Conservation (phyloP, 1,140 invertebrate genomes). For the Olivierus martensii region DNA sequence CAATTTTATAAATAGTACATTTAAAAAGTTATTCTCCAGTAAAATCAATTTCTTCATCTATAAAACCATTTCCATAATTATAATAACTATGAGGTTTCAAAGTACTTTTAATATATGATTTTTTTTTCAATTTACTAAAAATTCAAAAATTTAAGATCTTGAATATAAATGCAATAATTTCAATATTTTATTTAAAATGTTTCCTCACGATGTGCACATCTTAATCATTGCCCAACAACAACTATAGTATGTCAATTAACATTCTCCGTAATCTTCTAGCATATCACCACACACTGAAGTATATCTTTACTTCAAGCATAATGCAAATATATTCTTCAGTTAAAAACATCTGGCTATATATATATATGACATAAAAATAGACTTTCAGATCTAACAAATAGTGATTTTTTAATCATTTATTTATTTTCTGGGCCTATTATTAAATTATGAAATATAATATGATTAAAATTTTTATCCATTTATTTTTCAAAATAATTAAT, state of each 20-base stretch:
- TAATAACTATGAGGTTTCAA: slow-evolving; percentile 61
- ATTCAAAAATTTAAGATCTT: neutral
- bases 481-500: no score
- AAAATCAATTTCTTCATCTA: neutral
- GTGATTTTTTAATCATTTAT: neutral
- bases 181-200: neutral
- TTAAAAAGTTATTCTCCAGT: neutral
- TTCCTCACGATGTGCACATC: neutral
- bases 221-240: neutral
- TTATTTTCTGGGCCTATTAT: neutral
- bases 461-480: no score
- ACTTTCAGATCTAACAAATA: slow-evolving; percentile 51
- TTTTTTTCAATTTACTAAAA: slow-evolving; percentile 68
- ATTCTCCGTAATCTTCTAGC: neutral
- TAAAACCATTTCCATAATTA: neutral
- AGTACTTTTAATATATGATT: slow-evolving; percentile 79
- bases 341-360: slow-evolving; percentile 47
- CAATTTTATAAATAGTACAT: neutral
- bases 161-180: slow-evolving; percentile 4
- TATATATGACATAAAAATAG: slow-evolving; percentile 40
- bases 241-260: slow-evolving; percentile 1
- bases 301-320: neutral
- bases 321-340: slow-evolving; percentile 39
- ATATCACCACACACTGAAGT: slow-evolving; percentile 1
- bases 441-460: neutral